Percentiles rank a stretch among this genome's conserved stretches.
Evolutionary conservation across 2,888 invertebrate species (phyloP).

Genomic region (Colletes collaris): DNA sequence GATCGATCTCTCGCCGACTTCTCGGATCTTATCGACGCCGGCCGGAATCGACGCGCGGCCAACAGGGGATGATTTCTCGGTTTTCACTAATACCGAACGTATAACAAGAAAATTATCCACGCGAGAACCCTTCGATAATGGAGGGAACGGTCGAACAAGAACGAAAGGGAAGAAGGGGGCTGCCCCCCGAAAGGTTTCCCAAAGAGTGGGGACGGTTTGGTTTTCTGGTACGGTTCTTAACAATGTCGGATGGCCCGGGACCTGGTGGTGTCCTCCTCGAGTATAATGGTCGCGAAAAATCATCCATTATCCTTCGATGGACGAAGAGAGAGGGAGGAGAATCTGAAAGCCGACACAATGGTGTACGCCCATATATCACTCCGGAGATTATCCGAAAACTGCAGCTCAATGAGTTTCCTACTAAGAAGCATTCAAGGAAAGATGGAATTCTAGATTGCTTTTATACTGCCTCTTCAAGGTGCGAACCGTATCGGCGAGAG

Average conservation of each 20-base stretch:
- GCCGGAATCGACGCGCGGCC: conserved; percentile 27
- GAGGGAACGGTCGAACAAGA: conserved; percentile 28
- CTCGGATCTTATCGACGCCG: conserved; percentile 50
- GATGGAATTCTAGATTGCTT: conserved; percentile 51
- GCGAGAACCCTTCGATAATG: conserved; percentile 74
- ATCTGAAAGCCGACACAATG: conserved; percentile 73
- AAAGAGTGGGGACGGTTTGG: conserved; percentile 43
- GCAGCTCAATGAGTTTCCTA: conserved; percentile 71
- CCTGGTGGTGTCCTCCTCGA: conserved; percentile 67
- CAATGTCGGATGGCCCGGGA: conserved; percentile 72
- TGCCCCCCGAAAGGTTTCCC: conserved; percentile 39
- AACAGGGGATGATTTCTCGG: conserved; percentile 43
- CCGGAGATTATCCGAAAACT: conserved; percentile 79
- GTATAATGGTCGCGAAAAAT: conserved; percentile 82
- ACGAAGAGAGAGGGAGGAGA: conserved; percentile 36
- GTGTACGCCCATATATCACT: conserved; percentile 82
- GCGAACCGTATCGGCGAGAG: conserved; percentile 32
- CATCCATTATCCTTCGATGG: conserved; percentile 80
- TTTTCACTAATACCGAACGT: conserved; percentile 77
- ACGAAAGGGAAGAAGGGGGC: neutral
- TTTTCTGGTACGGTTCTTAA: conserved; percentile 72
- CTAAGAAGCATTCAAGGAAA: conserved; percentile 66
- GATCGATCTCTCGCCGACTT: conserved; percentile 61
- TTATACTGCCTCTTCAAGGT: conserved; percentile 39
- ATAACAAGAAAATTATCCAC: conserved; percentile 83